Conservation (phyloP, 2,888 invertebrate genomes). For the Odontocerum albicorne region DNA sequence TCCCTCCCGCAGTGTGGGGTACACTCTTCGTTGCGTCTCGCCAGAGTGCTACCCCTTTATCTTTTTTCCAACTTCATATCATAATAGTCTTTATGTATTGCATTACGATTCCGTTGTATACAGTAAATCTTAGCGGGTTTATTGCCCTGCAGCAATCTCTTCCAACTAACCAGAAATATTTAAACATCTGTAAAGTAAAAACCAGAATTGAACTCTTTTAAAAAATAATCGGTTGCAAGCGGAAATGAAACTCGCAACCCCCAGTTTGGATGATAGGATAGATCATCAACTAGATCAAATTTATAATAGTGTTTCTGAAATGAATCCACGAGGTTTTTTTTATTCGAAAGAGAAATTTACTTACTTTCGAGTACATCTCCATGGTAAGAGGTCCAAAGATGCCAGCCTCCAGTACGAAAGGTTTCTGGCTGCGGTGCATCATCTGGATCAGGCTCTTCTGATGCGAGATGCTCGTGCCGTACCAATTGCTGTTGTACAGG, state of each 20-base stretch:
- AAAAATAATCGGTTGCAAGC: too few relatives aligned
- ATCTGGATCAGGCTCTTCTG: conserved; percentile 30
- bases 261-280: not conserved
- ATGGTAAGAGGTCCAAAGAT: conserved; percentile 32
- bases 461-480: conserved; percentile 6
- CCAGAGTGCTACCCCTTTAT: too few relatives aligned
- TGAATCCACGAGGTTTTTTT: not conserved
- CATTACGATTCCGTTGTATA: too few relatives aligned
- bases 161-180: not conserved
- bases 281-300: not conserved
- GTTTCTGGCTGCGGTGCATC: conserved; percentile 33
- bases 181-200: too few relatives aligned
- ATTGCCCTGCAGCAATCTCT: not conserved
- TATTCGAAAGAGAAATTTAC: not conserved
- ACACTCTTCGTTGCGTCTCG: too few relatives aligned
- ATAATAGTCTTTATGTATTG: too few relatives aligned
- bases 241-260: too few relatives aligned
- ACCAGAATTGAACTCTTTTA: too few relatives aligned
- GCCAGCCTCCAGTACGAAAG: conserved; percentile 28
- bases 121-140: not conserved
- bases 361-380: conserved; percentile 33
- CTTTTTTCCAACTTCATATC: too few relatives aligned
- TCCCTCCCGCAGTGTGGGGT: too few relatives aligned
- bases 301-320: not conserved
- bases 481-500: conserved; percentile 25